phyloP scores from a whole-genome alignment of 1,140 invertebrate species.

The Amphibalanus amphitrite region DNA sequence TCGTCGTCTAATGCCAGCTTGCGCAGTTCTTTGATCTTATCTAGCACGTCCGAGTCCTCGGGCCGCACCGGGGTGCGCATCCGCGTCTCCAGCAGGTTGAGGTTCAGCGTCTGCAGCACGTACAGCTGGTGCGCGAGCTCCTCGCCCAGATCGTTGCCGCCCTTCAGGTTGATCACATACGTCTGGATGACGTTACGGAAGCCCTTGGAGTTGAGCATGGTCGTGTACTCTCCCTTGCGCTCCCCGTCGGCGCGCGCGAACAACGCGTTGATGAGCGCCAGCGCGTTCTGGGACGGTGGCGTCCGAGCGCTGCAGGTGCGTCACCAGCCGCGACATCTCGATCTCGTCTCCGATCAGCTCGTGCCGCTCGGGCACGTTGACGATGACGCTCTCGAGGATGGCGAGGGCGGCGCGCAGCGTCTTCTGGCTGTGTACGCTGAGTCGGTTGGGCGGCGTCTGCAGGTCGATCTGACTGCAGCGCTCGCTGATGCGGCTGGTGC shows the following conservation, averaged over 20 bases:
- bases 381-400: not conserved
- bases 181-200: conserved; percentile 32
- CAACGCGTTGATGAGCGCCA: conserved; percentile 84
- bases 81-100: conserved; percentile 57
- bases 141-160: conserved; percentile 33
- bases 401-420: not conserved
- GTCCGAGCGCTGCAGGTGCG: conserved; percentile 19
- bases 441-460: not conserved
- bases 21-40: conserved; percentile 82
- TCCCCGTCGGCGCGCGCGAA: conserved; percentile 66
- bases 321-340: not conserved
- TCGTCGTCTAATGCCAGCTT: conserved; percentile 58
- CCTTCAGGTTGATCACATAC: not conserved
- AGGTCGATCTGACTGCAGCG: not conserved
- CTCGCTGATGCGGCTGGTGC: not conserved
- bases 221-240: conserved; percentile 53
- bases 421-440: not conserved
- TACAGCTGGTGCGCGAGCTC: conserved; percentile 92
- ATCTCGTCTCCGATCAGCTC: not conserved
- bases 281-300: conserved; percentile 73
- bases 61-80: conserved; percentile 73
- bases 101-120: conserved; percentile 67
- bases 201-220: conserved; percentile 60
- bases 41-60: conserved; percentile 66
- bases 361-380: not conserved